Percentiles rank a stretch among this genome's conserved stretches.
phyloP scores from a whole-genome alignment of 1,140 invertebrate species.

The Medauroidea extradentata region DNA sequence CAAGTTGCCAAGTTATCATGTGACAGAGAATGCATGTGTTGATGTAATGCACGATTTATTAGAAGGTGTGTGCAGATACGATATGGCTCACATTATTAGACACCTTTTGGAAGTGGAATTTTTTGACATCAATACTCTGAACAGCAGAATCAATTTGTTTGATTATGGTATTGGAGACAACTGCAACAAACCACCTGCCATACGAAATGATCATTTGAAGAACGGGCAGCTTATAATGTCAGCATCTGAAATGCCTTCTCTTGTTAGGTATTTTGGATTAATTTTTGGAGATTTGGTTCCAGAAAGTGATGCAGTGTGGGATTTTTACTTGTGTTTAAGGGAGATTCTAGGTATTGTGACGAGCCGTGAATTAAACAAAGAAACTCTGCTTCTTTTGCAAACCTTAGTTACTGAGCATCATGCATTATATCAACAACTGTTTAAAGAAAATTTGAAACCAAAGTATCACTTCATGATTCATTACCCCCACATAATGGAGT shows the following conservation, averaged over 20 bases:
- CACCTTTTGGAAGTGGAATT: slow-evolving; percentile 24
- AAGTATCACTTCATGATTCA: slow-evolving; percentile 32
- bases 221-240: slow-evolving; percentile 23
- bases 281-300: slow-evolving; percentile 27
- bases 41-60: slow-evolving; percentile 36
- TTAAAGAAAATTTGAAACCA: slow-evolving; percentile 23
- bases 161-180: slow-evolving; percentile 24
- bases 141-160: slow-evolving; percentile 21
- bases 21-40: slow-evolving; percentile 24
- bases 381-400: not conserved
- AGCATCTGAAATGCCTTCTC: slow-evolving; percentile 29
- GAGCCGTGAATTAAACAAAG: slow-evolving; percentile 2
- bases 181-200: slow-evolving; percentile 24
- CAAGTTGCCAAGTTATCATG: slow-evolving; percentile 25
- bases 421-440: slow-evolving; percentile 20
- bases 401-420: slow-evolving; percentile 17
- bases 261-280: slow-evolving; percentile 24
- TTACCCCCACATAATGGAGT: slow-evolving; percentile 23
- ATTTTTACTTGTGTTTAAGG: slow-evolving; percentile 25
- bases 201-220: slow-evolving; percentile 20
- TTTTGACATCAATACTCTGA: slow-evolving; percentile 28
- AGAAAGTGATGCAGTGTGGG: slow-evolving; percentile 22
- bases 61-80: slow-evolving; percentile 30
- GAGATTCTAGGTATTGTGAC: slow-evolving; percentile 25
- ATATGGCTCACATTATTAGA: slow-evolving; percentile 24